Evolutionary conservation across 1,140 invertebrate species (phyloP).

Genomic region (Temnothorax nylanderi): DNA sequence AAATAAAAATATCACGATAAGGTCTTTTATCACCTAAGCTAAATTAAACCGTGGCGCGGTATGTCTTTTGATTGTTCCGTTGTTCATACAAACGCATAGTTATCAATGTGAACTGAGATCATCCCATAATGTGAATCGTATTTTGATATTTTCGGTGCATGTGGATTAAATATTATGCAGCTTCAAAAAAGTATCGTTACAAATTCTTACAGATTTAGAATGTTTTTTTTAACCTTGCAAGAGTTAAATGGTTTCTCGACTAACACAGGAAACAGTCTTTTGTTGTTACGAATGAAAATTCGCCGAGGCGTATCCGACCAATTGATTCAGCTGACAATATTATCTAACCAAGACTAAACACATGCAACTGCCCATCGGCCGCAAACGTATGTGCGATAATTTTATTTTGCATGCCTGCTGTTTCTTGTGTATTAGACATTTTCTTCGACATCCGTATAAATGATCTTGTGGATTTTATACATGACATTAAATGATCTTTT

Average conservation of each 20-base stretch:
- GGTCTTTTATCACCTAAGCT: constrained; percentile 34
- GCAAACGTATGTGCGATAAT: background rate
- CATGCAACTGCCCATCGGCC: background rate
- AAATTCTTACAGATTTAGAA: background rate
- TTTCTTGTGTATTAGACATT: background rate
- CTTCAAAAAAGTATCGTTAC: constrained; percentile 37
- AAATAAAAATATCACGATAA: constrained; percentile 15
- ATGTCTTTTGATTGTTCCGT: constrained; percentile 13
- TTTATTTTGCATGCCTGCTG: constrained; percentile 28
- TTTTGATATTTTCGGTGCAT: constrained; percentile 24
- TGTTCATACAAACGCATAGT: constrained; percentile 36
- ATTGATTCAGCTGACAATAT: constrained; percentile 32
- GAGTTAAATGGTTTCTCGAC: background rate
- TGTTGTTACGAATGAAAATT: constrained; percentile 1
- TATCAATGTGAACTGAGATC: constrained; percentile 31
- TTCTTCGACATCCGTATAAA: constrained; percentile 56
- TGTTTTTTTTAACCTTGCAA: background rate
- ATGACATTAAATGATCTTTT: constrained; percentile 60
- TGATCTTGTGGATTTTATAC: constrained; percentile 70
- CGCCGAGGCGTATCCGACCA: background rate
- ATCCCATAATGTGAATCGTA: background rate
- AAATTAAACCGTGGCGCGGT: constrained; percentile 18
- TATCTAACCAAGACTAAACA: background rate
- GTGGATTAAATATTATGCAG: constrained; percentile 1
- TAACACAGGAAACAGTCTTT: background rate